Percentiles rank a stretch among this genome's conserved stretches.
Conservation (phyloP, 1,140 invertebrate species). For the Metaphire vulgaris region DNA sequence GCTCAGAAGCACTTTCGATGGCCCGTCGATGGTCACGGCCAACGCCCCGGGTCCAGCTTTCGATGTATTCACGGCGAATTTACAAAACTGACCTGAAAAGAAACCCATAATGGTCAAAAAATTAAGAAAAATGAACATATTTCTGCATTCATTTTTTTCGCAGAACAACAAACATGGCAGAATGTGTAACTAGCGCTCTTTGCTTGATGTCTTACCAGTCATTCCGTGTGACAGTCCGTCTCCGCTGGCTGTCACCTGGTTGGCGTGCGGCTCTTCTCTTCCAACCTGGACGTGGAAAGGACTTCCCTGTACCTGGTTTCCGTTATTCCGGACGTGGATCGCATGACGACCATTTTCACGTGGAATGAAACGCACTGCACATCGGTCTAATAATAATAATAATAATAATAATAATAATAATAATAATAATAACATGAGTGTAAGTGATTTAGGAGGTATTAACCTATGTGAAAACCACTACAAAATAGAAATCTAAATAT, state of each 20-base stretch:
- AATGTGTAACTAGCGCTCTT: too few relatives aligned
- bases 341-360: slow-evolving; percentile 91
- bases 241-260: slow-evolving; percentile 83
- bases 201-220: slow-evolving; percentile 48
- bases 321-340: slow-evolving; percentile 89
- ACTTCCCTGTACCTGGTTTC: slow-evolving; percentile 88
- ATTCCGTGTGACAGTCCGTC: slow-evolving; percentile 62
- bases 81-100: slow-evolving; percentile 70
- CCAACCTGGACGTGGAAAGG: slow-evolving; percentile 89
- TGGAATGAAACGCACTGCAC: slow-evolving; percentile 85
- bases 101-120: too few relatives aligned
- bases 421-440: too few relatives aligned
- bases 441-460: too few relatives aligned
- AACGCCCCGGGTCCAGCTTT: slow-evolving; percentile 87
- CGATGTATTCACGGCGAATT: slow-evolving; percentile 91
- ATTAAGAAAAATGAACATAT: too few relatives aligned
- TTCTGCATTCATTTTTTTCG: too few relatives aligned
- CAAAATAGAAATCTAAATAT: too few relatives aligned
- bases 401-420: too few relatives aligned
- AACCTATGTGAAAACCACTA: too few relatives aligned
- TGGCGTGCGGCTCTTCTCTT: slow-evolving; percentile 89
- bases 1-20: slow-evolving; percentile 68
- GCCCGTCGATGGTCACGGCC: slow-evolving; percentile 89
- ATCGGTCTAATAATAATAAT: slow-evolving; percentile 47
- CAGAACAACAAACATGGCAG: too few relatives aligned